These are phyloP conservation scores for Synanceia verrucosa DNA, from an alignment of 2,797 vertebrate genomes.

Conservation along the genomic window DNA sequence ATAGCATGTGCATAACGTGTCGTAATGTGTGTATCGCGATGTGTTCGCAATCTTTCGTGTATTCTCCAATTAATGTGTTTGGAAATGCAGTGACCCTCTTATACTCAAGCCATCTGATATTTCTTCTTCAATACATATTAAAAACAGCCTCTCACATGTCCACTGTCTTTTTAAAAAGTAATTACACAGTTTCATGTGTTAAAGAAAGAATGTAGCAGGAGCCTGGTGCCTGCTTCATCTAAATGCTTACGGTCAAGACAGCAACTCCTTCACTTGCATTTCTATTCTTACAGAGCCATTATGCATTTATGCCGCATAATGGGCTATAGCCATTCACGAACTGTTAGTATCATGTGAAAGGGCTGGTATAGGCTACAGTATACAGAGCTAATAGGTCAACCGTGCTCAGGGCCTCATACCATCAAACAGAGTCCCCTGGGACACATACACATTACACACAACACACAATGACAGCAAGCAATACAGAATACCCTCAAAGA, in stretches of 20 bases:
- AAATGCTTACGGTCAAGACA: neutral
- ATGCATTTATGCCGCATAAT: constrained; percentile 26
- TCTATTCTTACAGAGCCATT: constrained; percentile 15
- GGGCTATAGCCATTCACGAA: constrained; percentile 27
- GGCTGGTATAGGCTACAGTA: constrained; percentile 19
- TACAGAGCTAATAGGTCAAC: constrained; percentile 56
- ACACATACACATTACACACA: constrained; percentile 47
- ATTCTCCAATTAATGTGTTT: neutral
- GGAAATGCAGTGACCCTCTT: neutral
- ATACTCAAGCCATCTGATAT: neutral
- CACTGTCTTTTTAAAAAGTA: neutral
- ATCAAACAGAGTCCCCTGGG: constrained; percentile 35
- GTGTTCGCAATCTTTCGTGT: neutral
- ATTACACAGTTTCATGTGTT: neutral
- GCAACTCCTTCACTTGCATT: constrained; percentile 18
- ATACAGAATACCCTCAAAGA: constrained; percentile 48
- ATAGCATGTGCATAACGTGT: neutral
- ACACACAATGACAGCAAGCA: constrained; percentile 52
- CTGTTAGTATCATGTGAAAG: constrained; percentile 38
- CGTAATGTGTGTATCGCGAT: neutral
- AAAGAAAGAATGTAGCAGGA: neutral
- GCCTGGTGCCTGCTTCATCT: neutral
- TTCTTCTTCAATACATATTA: neutral
- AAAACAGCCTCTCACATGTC: neutral
- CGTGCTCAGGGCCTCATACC: constrained; percentile 42